A percentile compares a stretch with the other conserved stretches of the same genome.
Conservation (phyloP, 2,113 vertebrate genomes). For the Syrrhaptes paradoxus region DNA sequence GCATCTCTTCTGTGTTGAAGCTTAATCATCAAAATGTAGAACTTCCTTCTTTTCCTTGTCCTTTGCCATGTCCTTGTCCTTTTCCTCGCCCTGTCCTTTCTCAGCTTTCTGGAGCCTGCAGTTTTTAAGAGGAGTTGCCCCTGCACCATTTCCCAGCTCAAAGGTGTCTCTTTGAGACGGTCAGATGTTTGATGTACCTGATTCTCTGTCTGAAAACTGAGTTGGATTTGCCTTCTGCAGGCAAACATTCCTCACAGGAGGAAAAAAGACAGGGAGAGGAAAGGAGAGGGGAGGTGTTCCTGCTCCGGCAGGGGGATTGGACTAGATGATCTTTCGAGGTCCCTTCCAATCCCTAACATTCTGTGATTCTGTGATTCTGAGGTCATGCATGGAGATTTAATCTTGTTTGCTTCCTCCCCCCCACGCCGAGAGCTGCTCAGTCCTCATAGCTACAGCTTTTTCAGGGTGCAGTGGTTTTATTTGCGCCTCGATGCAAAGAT, state of each 20-base stretch:
- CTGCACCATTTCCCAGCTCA: neutral
- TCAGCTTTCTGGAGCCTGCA: neutral
- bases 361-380: too few species aligned
- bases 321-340: too few species aligned
- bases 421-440: neutral
- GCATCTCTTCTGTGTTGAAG: neutral
- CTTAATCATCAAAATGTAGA: neutral
- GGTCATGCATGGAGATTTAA: neutral
- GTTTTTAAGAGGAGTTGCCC: neutral
- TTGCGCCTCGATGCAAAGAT: neutral
- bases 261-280: neutral
- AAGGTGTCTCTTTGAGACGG: neutral
- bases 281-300: neutral
- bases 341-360: too few species aligned
- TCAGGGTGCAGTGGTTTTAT: neutral
- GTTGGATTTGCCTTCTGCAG: neutral
- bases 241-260: neutral
- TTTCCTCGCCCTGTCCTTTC: rapidly evolving
- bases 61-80: too few species aligned
- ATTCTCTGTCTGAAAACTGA: neutral
- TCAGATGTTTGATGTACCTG: neutral
- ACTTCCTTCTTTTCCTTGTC: neutral
- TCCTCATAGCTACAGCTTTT: neutral
- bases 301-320: too few species aligned
- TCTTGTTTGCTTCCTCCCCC: neutral